Evolutionary conservation across 1,140 invertebrate genomes (phyloP).

Genomic region (Drosophila oshimai): DNA sequence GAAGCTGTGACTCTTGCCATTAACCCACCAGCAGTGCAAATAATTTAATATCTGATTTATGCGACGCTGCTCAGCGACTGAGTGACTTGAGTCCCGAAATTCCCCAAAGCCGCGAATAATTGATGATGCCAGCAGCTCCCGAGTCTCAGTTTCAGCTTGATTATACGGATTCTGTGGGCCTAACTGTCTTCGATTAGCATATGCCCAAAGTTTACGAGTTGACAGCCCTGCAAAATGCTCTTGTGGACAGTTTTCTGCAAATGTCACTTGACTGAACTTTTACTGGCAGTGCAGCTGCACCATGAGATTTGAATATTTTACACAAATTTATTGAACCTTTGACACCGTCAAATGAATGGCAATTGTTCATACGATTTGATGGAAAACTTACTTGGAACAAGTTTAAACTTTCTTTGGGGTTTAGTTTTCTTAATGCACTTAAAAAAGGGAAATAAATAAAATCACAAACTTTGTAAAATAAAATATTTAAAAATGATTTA

Average conservation of each 20-base stretch:
- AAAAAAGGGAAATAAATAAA: background rate
- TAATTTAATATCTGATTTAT: constrained; percentile 49
- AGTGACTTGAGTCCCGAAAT: constrained; percentile 36
- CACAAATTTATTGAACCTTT: constrained; percentile 27
- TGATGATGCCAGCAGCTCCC: constrained; percentile 11
- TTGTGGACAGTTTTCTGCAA: background rate
- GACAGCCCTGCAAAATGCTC: constrained; percentile 3
- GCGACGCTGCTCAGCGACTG: constrained; percentile 28
- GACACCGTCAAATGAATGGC: constrained; percentile 15
- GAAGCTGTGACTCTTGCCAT: constrained; percentile 41
- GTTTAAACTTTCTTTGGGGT: background rate
- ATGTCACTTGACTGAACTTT: background rate
- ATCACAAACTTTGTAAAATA: too few relatives aligned
- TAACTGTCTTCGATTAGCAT: constrained; percentile 20
- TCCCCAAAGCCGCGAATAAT: constrained; percentile 22
- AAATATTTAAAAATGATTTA: too few relatives aligned
- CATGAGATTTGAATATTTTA: constrained; percentile 21
- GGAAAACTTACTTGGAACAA: too few relatives aligned
- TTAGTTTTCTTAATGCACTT: background rate
- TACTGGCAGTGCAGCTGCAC: background rate
- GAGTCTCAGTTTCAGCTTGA: background rate
- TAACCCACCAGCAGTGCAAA: constrained; percentile 29
- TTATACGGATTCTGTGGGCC: background rate
- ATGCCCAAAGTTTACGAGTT: constrained; percentile 28
- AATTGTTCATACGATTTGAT: constrained; percentile 17